A percentile compares a stretch with the other conserved stretches of the same genome.
Evolutionary conservation across 2,888 invertebrate genomes (phyloP).

Genomic region (Camponotus fellah): DNA sequence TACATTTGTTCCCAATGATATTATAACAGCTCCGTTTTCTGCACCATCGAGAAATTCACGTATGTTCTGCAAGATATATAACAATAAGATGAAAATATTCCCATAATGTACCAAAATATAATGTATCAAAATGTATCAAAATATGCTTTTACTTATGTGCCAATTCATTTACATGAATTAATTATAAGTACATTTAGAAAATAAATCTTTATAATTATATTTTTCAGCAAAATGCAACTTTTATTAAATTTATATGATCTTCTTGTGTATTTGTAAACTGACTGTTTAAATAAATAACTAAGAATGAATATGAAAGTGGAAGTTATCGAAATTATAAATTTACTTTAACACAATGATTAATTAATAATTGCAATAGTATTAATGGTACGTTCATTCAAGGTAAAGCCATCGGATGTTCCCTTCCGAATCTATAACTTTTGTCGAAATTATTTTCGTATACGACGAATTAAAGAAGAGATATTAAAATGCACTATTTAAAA

Average conservation of each 20-base stretch:
- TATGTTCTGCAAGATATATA: constrained; percentile 1
- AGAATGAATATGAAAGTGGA: neutral
- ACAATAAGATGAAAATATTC: neutral
- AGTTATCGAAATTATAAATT: neutral
- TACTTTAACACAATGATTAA: neutral
- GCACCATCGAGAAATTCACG: constrained; percentile 30
- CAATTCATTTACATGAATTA: neutral
- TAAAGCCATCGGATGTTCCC: no score
- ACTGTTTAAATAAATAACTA: neutral
- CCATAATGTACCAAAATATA: neutral
- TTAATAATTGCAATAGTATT: neutral
- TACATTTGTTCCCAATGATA: constrained; percentile 34
- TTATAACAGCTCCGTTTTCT: neutral
- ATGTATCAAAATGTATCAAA: neutral
- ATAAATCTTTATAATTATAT: neutral
- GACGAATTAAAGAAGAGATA: no score
- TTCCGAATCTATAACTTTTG: no score
- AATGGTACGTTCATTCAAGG: no score
- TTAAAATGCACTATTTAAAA: no score
- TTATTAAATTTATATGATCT: neutral
- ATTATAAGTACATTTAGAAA: neutral
- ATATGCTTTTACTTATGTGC: neutral
- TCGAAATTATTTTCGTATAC: no score
- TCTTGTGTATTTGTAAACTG: neutral
- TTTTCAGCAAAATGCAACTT: neutral